These are phyloP conservation scores for Synaphobranchus kaupii DNA, from an alignment of 2,797 vertebrate species.

Conservation along the genomic window DNA sequence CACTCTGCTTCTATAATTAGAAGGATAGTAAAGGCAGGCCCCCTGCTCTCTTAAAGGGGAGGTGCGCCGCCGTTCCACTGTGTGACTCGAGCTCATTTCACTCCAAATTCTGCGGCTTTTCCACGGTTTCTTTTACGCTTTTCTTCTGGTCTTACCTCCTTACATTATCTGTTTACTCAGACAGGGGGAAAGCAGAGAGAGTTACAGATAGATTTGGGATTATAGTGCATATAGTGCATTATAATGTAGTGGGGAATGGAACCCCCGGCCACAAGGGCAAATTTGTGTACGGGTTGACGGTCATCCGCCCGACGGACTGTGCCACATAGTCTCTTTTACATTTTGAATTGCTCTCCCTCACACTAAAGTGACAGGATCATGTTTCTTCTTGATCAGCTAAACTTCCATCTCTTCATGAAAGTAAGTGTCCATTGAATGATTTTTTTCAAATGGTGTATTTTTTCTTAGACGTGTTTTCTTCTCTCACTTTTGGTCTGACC, in stretches of 20 bases:
- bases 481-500: not conserved
- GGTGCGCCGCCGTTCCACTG: slow-evolving; percentile 32
- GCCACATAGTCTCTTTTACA: not conserved
- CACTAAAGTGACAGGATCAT: not conserved
- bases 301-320: too few relatives aligned
- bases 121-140: slow-evolving; percentile 31
- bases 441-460: slow-evolving; percentile 10
- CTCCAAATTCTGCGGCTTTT: not conserved
- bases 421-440: not conserved
- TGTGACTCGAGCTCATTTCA: not conserved
- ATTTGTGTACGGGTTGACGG: too few relatives aligned
- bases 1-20: slow-evolving; percentile 70
- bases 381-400: not conserved
- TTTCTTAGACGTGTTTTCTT: not conserved
- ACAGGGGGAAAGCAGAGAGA: not conserved
- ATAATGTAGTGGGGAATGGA: too few relatives aligned
- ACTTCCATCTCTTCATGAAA: not conserved
- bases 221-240: too few relatives aligned
- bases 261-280: too few relatives aligned
- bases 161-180: not conserved
- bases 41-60: slow-evolving; percentile 65
- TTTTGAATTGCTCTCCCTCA: not conserved
- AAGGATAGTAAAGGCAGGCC: slow-evolving; percentile 47
- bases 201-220: not conserved
- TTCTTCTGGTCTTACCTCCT: slow-evolving; percentile 32